These are phyloP conservation scores for Meles meles DNA, from an alignment of 2,113 vertebrate species.

Conservation along the genomic window DNA sequence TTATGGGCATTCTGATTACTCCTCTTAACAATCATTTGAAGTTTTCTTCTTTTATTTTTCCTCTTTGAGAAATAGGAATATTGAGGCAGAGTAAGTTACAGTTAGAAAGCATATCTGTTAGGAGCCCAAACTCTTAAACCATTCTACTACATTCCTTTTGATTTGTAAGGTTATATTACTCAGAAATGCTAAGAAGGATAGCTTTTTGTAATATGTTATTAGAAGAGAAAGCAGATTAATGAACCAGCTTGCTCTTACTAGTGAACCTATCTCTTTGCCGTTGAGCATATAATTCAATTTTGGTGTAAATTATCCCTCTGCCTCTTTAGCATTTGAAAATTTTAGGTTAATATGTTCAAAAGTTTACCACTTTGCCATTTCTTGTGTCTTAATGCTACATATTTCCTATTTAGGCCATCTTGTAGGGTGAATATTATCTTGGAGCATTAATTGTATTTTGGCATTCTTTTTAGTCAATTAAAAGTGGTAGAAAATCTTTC, in stretches of 20 bases:
- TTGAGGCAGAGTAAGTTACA: not conserved
- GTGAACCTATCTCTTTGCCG: not conserved
- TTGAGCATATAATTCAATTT: not conserved
- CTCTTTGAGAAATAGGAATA: not conserved
- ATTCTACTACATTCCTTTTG: not conserved
- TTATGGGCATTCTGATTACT: not conserved
- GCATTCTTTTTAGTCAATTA: slow-evolving; percentile 23
- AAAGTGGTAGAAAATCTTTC: not conserved
- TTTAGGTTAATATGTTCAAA: not conserved
- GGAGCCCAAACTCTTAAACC: not conserved
- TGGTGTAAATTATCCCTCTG: not conserved
- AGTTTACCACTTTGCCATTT: not conserved
- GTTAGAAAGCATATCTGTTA: not conserved
- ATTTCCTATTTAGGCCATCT: not conserved
- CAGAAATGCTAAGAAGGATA: not conserved
- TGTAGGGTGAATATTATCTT: not conserved
- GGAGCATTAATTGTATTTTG: not conserved
- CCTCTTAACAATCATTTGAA: not conserved
- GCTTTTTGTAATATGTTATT: not conserved
- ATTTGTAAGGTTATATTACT: slow-evolving; percentile 10
- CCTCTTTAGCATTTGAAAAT: not conserved
- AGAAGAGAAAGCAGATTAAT: not conserved
- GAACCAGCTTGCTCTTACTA: not conserved
- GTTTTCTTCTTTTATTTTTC: not conserved
- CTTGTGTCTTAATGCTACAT: not conserved